Conservation (phyloP, 2,113 vertebrate genomes). For the Lamprologus callipterus region DNA sequence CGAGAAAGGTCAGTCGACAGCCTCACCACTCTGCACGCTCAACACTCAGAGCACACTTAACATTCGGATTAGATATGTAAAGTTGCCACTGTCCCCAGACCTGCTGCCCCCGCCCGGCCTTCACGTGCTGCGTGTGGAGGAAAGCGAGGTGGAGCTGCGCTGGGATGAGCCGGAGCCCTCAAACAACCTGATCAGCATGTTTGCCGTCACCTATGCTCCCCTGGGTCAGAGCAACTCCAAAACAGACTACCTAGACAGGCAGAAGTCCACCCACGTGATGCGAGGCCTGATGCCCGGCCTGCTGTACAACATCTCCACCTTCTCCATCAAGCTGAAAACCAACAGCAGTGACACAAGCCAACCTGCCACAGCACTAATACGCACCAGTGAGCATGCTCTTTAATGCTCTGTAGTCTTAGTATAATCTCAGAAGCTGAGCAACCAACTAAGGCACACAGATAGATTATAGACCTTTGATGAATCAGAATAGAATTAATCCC, state of each 20-base stretch:
- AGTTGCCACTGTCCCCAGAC: conserved; percentile 72
- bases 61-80: conserved; percentile 17
- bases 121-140: conserved; percentile 87
- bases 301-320: conserved; percentile 94
- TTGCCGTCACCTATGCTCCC: conserved; percentile 85
- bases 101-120: conserved; percentile 90
- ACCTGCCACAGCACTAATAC: conserved; percentile 80
- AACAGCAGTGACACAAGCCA: conserved; percentile 94
- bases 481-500: background rate
- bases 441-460: background rate
- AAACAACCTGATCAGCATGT: conserved; percentile 82
- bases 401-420: background rate
- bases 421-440: background rate
- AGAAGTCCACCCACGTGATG: conserved; percentile 82
- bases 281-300: conserved; percentile 81
- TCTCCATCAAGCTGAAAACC: conserved; percentile 87
- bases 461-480: background rate
- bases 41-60: background rate
- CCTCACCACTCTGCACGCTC: background rate
- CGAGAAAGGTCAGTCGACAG: conserved; percentile 69
- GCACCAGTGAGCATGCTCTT: conserved; percentile 80
- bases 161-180: conserved; percentile 81
- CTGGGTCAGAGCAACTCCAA: conserved; percentile 78
- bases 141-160: conserved; percentile 87
- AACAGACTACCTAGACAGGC: conserved; percentile 86